Percentiles rank a stretch among this genome's conserved stretches.
Evolutionary conservation across 2,113 vertebrate genomes (phyloP).

Genomic region (Pitta sordida): DNA sequence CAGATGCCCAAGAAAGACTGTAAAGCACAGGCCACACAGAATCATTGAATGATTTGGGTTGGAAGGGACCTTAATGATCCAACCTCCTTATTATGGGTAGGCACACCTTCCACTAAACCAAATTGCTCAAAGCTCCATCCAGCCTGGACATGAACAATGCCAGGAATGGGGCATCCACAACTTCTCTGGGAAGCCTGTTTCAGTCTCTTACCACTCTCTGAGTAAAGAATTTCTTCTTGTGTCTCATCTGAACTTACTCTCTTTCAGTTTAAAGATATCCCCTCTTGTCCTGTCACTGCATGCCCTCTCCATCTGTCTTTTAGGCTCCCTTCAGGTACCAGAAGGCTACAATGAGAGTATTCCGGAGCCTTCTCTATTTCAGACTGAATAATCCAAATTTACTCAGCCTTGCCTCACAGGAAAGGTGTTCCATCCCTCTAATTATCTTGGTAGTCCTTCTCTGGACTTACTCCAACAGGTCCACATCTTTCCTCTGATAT

Average conservation of each 20-base stretch:
- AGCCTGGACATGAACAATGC: neutral
- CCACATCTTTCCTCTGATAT: neutral
- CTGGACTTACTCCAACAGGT: neutral
- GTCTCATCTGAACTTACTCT: neutral
- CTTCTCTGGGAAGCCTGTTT: neutral
- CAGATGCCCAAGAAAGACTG: neutral
- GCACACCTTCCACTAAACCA: neutral
- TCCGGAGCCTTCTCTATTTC: neutral
- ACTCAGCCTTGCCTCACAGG: neutral
- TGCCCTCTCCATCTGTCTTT: neutral
- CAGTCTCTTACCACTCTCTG: neutral
- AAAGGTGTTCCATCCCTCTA: neutral
- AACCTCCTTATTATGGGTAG: accelerated
- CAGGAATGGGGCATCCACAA: neutral
- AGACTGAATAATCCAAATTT: neutral
- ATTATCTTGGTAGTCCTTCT: neutral
- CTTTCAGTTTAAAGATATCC: neutral
- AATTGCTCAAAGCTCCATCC: neutral
- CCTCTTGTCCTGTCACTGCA: neutral
- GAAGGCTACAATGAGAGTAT: neutral
- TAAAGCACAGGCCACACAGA: neutral
- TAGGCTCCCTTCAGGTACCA: neutral
- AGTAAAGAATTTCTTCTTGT: neutral
- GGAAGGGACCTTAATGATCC: neutral
- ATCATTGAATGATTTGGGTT: neutral